Percentiles rank a stretch among this genome's conserved stretches.
Evolutionary conservation across 2,113 vertebrate genomes (phyloP).

Genomic region (Odontophorus gujanensis): DNA sequence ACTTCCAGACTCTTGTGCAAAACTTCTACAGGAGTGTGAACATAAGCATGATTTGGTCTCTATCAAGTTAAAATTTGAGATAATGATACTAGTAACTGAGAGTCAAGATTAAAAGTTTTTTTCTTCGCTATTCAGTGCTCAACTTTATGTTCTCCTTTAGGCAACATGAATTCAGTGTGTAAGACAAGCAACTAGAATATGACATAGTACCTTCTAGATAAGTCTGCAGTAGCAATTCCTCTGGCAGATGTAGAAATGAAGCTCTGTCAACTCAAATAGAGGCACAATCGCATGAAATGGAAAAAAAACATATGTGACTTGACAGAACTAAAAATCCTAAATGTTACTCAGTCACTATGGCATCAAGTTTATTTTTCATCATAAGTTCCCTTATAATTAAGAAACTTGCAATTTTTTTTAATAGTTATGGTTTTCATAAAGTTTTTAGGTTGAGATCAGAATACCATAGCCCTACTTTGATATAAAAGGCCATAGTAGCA

Average conservation of each 20-base stretch:
- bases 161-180: background rate
- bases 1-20: background rate
- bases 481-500: background rate
- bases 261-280: slow-evolving; percentile 27
- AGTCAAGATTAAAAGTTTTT: background rate
- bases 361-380: background rate
- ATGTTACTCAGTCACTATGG: background rate
- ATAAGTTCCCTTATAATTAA: background rate
- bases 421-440: background rate
- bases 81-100: background rate
- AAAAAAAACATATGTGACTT: slow-evolving; percentile 7
- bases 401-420: background rate
- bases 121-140: background rate
- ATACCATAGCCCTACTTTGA: background rate
- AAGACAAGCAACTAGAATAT: background rate
- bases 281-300: slow-evolving; percentile 1
- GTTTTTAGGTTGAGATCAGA: background rate
- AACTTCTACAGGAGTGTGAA: background rate
- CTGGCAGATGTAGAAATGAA: background rate
- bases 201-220: background rate
- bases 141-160: slow-evolving; percentile 31
- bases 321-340: slow-evolving; percentile 14
- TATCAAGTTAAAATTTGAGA: background rate
- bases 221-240: background rate
- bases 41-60: background rate